phyloP scores from a whole-genome alignment of 2,888 invertebrate species.

The Apodemia duryi region DNA sequence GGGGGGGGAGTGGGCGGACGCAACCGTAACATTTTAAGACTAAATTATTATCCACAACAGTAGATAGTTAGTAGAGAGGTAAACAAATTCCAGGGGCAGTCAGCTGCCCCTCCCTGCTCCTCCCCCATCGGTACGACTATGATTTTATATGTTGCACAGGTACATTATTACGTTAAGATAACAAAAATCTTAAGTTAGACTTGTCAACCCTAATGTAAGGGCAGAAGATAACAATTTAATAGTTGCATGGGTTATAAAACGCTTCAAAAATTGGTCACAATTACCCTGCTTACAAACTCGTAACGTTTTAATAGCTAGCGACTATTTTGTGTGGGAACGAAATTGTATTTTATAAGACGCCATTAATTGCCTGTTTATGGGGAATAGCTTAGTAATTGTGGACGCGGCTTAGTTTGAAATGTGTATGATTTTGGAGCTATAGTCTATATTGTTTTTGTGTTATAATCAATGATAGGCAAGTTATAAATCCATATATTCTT shows the following conservation, averaged over 20 bases:
- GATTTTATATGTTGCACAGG: too few relatives aligned
- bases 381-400: constrained; percentile 13
- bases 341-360: constrained; percentile 19
- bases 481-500: not conserved
- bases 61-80: too few relatives aligned
- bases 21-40: too few relatives aligned
- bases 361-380: constrained; percentile 14
- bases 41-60: too few relatives aligned
- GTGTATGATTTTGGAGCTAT: constrained; percentile 4
- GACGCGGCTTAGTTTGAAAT: constrained; percentile 10
- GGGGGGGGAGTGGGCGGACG: too few relatives aligned
- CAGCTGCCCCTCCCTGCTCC: too few relatives aligned
- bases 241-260: constrained; percentile 71
- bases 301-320: constrained; percentile 69
- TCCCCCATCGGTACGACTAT: too few relatives aligned
- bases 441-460: constrained; percentile 8
- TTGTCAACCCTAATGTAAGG: constrained; percentile 5
- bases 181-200: too few relatives aligned
- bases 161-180: too few relatives aligned
- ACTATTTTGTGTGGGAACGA: constrained; percentile 63
- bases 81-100: too few relatives aligned
- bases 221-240: constrained; percentile 60
- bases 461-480: constrained; percentile 1
- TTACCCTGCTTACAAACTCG: constrained; percentile 67
- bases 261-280: constrained; percentile 70